phyloP scores from a whole-genome alignment of 1,140 invertebrate species.

The Rhysida immarginata region DNA sequence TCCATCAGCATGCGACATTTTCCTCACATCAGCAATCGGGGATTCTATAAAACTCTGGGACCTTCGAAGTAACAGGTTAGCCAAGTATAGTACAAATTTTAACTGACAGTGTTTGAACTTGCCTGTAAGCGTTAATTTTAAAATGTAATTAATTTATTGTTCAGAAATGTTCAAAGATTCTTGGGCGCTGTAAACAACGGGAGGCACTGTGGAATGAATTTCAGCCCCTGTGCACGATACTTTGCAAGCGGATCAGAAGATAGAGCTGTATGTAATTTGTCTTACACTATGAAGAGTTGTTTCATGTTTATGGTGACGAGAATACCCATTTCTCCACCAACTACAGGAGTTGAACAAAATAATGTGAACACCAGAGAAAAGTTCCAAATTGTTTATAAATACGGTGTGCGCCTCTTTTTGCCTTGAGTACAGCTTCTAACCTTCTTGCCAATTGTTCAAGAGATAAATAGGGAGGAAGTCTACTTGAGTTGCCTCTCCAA shows the following conservation, averaged over 20 bases:
- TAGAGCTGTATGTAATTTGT: background rate
- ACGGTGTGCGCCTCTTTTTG: no score
- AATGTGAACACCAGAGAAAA: no score
- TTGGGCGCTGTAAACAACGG: background rate
- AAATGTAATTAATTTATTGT: background rate
- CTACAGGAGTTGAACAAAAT: no score
- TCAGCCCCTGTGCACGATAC: background rate
- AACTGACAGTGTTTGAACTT: background rate
- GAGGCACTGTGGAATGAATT: background rate
- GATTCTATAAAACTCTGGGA: slow-evolving; percentile 34
- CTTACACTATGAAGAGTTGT: no score
- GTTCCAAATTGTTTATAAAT: no score
- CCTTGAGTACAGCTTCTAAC: no score
- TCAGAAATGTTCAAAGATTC: slow-evolving; percentile 1
- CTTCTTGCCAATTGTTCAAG: no score
- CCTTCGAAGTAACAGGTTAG: slow-evolving; percentile 26
- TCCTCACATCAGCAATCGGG: slow-evolving; percentile 25
- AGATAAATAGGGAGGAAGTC: no score
- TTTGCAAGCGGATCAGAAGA: slow-evolving; percentile 2
- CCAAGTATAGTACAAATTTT: background rate
- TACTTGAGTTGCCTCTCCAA: no score
- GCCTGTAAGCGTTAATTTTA: background rate
- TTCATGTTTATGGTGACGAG: no score
- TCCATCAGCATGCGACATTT: slow-evolving; percentile 27
- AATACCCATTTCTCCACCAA: no score